Percentiles rank a stretch among this genome's conserved stretches.
Conservation (phyloP, 1,140 invertebrate species). For the Drosophila azteca region DNA sequence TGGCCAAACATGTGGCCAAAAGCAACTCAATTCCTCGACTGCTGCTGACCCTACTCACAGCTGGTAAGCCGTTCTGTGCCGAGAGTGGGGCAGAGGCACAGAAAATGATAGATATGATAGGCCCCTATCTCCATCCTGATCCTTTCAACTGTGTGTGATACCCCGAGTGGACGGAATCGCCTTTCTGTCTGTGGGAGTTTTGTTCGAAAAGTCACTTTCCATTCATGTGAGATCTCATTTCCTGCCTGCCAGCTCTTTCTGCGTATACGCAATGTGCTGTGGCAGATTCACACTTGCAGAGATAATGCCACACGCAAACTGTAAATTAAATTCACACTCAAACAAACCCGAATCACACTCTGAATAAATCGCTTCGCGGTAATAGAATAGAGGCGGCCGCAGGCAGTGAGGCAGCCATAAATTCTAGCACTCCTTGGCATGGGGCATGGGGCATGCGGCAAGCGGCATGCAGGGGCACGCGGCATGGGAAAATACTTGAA, state of each 20-base stretch:
- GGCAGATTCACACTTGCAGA: neutral
- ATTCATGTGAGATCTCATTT: too few relatives aligned
- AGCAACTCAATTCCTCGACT: neutral
- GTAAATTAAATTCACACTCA: slow-evolving; percentile 42
- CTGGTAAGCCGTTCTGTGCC: neutral
- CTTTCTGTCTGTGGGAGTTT: too few relatives aligned
- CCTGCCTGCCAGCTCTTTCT: too few relatives aligned
- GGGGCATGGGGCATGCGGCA: neutral
- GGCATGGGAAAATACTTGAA: slow-evolving; percentile 33
- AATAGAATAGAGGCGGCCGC: slow-evolving; percentile 21
- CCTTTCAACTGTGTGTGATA: too few relatives aligned
- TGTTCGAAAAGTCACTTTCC: too few relatives aligned
- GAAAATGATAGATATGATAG: neutral
- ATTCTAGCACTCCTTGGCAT: slow-evolving; percentile 27
- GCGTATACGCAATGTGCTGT: slow-evolving; percentile 20
- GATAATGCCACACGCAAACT: slow-evolving; percentile 20
- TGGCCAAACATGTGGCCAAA: slow-evolving; percentile 30
- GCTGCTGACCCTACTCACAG: neutral
- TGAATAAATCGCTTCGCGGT: slow-evolving; percentile 34
- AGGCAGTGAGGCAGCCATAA: slow-evolving; percentile 15
- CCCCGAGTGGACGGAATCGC: too few relatives aligned
- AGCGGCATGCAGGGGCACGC: too few relatives aligned
- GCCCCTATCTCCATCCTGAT: too few relatives aligned
- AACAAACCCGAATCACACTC: neutral
- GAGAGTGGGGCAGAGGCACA: neutral